Evolutionary conservation across 1,140 invertebrate genomes (phyloP).

Genomic region (Lasaia peninsularis): DNA sequence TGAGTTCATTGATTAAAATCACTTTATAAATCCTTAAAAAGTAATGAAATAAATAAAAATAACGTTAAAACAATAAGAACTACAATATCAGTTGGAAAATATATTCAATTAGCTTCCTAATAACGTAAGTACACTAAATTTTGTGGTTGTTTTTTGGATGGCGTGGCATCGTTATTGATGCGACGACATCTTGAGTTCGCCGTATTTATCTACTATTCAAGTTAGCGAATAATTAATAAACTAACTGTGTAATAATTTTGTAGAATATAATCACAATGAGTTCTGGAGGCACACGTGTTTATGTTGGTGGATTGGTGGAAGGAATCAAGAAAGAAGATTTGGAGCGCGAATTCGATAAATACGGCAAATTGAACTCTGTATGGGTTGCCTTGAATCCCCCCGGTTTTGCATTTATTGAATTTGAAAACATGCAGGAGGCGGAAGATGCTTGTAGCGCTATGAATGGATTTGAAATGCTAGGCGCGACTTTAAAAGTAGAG

Average conservation of each 20-base stretch:
- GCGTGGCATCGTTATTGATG: conserved; percentile 61
- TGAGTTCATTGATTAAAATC: conserved; percentile 17
- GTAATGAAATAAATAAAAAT: conserved; percentile 4
- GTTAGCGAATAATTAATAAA: not conserved
- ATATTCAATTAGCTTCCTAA: conserved; percentile 26
- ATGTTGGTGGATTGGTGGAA: conserved; percentile 90
- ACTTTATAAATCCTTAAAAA: conserved; percentile 10
- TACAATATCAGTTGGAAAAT: not conserved
- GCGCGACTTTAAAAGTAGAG: conserved; percentile 89
- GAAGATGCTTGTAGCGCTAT: conserved; percentile 94
- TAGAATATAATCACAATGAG: conserved; percentile 60
- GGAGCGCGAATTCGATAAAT: conserved; percentile 90
- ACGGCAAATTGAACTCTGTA: conserved; percentile 95
- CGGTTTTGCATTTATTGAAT: conserved; percentile 99
- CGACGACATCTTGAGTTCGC: conserved; percentile 70
- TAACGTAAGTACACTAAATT: conserved; percentile 47
- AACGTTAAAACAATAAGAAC: conserved; percentile 1
- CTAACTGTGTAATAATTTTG: conserved; percentile 33
- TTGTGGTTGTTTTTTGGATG: conserved; percentile 38
- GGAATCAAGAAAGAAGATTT: conserved; percentile 92
- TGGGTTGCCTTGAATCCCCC: conserved; percentile 88
- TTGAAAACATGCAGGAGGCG: conserved; percentile 95
- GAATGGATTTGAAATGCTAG: conserved; percentile 91
- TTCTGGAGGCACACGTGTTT: conserved; percentile 84
- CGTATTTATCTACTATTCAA: conserved; percentile 51